phyloP scores from a whole-genome alignment of 1,140 invertebrate species.

The Fopius arisanus region DNA sequence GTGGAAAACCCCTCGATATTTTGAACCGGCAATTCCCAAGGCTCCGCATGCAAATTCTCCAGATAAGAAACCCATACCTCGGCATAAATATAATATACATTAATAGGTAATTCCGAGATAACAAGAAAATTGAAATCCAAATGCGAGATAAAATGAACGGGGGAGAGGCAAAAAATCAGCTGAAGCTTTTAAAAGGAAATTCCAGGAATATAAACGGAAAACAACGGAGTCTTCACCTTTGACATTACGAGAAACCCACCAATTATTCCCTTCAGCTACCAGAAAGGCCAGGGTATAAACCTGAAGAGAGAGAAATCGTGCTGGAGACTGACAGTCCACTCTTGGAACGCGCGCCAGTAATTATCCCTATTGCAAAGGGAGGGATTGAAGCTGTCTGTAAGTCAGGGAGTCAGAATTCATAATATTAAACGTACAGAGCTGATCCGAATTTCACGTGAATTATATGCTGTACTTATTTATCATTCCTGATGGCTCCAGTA shows the following conservation, averaged over 20 bases:
- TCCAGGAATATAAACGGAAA: neutral
- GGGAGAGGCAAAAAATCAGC: neutral
- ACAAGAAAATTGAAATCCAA: neutral
- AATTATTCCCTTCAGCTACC: slow-evolving; percentile 9
- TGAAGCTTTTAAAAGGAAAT: neutral
- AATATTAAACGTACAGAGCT: neutral
- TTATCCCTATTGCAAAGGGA: neutral
- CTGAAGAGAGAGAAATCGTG: neutral
- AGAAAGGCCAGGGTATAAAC: neutral
- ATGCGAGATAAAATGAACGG: neutral
- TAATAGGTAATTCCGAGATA: neutral
- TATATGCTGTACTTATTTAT: neutral
- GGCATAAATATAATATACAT: neutral
- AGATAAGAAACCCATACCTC: neutral
- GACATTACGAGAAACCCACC: neutral
- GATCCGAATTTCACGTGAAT: neutral
- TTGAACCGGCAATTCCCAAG: neutral
- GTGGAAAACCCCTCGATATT: neutral
- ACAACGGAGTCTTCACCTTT: neutral
- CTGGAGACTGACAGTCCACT: neutral
- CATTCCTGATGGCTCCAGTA: neutral
- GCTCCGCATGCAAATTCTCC: neutral
- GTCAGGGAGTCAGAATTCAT: neutral
- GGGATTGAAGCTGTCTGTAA: neutral
- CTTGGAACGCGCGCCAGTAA: neutral